Percentiles rank a stretch among this genome's conserved stretches.
These are phyloP conservation scores for Batillaria attramentaria DNA, from an alignment of 1,140 invertebrate genomes.

Conservation along the genomic window DNA sequence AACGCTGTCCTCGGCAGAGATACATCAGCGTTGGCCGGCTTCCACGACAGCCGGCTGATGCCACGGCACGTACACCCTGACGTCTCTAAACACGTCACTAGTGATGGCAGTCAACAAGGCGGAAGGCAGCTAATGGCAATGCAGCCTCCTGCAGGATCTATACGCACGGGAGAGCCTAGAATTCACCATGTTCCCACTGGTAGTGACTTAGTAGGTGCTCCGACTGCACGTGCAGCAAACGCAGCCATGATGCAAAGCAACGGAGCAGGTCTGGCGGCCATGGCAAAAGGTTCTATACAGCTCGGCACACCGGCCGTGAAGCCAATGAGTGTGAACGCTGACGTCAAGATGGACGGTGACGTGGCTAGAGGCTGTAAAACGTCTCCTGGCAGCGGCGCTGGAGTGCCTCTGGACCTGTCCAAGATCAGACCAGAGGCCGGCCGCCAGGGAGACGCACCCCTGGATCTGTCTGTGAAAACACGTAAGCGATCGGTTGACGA, in stretches of 20 bases:
- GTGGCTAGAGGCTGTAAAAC: neutral
- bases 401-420: slow-evolving; percentile 43
- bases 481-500: slow-evolving; percentile 38
- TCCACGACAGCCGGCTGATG: too few species aligned
- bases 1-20: neutral
- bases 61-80: neutral
- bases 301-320: slow-evolving; percentile 28
- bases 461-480: slow-evolving; percentile 50
- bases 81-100: neutral
- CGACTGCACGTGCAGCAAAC: too few species aligned
- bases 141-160: slow-evolving; percentile 24
- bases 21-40: neutral
- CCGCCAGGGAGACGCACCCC: slow-evolving; percentile 41
- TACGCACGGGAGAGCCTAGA: slow-evolving; percentile 22
- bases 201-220: too few species aligned
- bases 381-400: too few species aligned
- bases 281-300: slow-evolving; percentile 24
- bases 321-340: neutral
- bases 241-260: neutral
- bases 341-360: neutral
- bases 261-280: neutral
- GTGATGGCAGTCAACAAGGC: neutral
- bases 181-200: neutral
- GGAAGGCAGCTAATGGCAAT: neutral
- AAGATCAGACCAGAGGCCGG: neutral